Percentiles rank a stretch among this genome's conserved stretches.
These are phyloP conservation scores for Zoanthus solanderi DNA, from an alignment of 92 coral and sea anemone species.

Conservation along the genomic window DNA sequence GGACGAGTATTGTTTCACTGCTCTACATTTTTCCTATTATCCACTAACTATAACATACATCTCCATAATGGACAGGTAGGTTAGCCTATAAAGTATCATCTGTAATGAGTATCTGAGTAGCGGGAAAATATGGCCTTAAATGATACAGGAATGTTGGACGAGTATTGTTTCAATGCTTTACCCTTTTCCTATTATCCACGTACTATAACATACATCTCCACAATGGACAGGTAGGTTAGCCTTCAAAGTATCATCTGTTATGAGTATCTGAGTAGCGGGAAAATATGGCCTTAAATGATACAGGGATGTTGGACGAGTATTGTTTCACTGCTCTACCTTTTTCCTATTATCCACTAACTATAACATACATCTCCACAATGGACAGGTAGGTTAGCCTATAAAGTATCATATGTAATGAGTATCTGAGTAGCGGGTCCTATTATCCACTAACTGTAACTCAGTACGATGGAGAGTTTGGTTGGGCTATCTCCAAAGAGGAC, in stretches of 20 bases:
- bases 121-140: too few relatives aligned
- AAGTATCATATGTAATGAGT: too few relatives aligned
- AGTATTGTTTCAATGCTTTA: background rate
- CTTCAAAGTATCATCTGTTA: background rate
- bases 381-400: slow-evolving; percentile 64
- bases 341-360: background rate
- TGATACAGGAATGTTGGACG: background rate
- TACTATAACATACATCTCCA: slow-evolving; percentile 52
- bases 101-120: too few relatives aligned
- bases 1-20: background rate
- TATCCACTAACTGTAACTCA: too few relatives aligned
- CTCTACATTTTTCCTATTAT: background rate
- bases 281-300: too few relatives aligned
- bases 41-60: background rate
- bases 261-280: too few relatives aligned
- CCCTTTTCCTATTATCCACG: background rate
- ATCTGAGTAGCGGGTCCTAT: too few relatives aligned
- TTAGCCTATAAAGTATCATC: background rate
- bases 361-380: slow-evolving; percentile 60
- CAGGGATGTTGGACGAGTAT: background rate
- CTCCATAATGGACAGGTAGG: slow-evolving; percentile 87
- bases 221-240: slow-evolving; percentile 79
- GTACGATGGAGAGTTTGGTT: slow-evolving; percentile 82
- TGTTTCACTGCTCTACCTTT: background rate
- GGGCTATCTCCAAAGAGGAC: too few relatives aligned